Conservation (phyloP, 2,113 vertebrate genomes). For the Rhinopomastus cyanomelas region DNA sequence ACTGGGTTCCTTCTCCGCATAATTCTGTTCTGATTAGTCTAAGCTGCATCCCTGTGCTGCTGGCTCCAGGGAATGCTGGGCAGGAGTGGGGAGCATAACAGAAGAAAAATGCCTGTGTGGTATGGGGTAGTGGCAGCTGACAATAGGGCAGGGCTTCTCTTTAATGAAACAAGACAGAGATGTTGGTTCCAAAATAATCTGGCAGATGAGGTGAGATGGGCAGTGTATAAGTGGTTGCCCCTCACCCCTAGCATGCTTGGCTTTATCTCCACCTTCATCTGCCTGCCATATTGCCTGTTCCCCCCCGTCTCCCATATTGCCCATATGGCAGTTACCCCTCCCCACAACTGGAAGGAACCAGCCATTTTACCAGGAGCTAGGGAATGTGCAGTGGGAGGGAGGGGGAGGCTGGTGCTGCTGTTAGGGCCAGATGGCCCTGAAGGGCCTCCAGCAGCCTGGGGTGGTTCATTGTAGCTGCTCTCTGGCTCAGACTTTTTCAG, state of each 20-base stretch:
- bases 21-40: constrained; percentile 2
- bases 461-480: background rate
- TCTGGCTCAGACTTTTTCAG: background rate
- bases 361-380: background rate
- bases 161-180: background rate
- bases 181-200: background rate
- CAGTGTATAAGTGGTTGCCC: background rate
- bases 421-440: constrained; percentile 31
- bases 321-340: background rate
- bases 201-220: background rate
- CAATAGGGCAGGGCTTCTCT: background rate
- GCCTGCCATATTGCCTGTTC: background rate
- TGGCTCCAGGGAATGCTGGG: background rate
- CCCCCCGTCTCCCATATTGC: background rate
- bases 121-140: background rate
- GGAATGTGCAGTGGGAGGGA: background rate
- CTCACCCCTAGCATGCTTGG: background rate
- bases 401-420: background rate
- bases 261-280: background rate
- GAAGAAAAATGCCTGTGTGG: background rate
- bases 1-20: background rate
- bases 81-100: background rate
- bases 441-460: background rate
- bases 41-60: background rate
- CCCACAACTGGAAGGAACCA: background rate